Percentiles rank a stretch among this genome's conserved stretches.
Conservation (phyloP, 2,888 invertebrate genomes). For the Corbicula japonica region DNA sequence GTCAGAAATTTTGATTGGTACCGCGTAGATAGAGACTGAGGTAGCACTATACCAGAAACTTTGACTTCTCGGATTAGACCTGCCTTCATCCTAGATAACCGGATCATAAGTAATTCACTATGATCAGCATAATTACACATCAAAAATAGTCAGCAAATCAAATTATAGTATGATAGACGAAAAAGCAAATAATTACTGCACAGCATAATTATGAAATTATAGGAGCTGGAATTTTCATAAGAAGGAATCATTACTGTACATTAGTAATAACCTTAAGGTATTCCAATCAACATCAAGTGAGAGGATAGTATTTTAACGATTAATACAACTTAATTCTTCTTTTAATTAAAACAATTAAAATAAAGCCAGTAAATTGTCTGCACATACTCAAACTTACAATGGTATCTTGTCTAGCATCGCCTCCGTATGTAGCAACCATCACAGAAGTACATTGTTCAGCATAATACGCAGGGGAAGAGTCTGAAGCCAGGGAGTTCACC, state of each 20-base stretch:
- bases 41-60: too few relatives aligned
- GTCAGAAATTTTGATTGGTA: too few relatives aligned
- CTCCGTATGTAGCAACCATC: slow-evolving; percentile 32
- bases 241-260: not conserved
- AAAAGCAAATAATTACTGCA: not conserved
- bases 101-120: too few relatives aligned
- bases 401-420: not conserved
- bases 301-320: too few relatives aligned
- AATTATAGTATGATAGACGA: not conserved
- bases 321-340: not conserved
- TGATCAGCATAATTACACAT: not conserved
- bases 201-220: not conserved
- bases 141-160: not conserved
- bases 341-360: not conserved
- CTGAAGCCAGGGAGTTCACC: slow-evolving; percentile 1
- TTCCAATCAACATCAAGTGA: not conserved
- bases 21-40: too few relatives aligned
- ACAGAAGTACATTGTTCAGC: slow-evolving; percentile 36
- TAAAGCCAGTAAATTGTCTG: not conserved
- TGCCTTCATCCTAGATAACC: too few relatives aligned
- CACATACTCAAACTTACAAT: slow-evolving; percentile 33
- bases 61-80: too few relatives aligned
- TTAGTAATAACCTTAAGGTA: not conserved
- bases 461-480: slow-evolving; percentile 8
- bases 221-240: not conserved